Percentiles rank a stretch among this genome's conserved stretches.
Evolutionary conservation across 2,113 vertebrate genomes (phyloP).

Genomic region (Erinaceus europaeus): DNA sequence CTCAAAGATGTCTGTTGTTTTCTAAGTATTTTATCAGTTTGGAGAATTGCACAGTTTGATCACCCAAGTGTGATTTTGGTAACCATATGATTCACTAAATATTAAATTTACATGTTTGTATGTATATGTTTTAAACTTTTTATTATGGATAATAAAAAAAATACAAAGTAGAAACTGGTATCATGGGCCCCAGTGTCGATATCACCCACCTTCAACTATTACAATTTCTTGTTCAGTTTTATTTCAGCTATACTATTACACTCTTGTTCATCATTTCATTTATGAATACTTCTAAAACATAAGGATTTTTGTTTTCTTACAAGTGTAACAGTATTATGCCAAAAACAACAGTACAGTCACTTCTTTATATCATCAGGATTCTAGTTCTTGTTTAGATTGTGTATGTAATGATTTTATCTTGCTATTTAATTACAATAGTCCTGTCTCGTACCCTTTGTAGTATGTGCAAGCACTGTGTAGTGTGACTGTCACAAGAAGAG

Average conservation of each 20-base stretch:
- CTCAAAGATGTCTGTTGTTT: not conserved
- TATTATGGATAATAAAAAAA: conserved; percentile 25
- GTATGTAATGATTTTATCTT: conserved; percentile 28
- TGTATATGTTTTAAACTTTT: not conserved
- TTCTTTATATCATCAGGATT: not conserved
- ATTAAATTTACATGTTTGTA: not conserved
- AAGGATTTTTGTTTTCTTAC: not conserved
- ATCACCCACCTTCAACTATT: not conserved
- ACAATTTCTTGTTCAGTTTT: conserved; percentile 10
- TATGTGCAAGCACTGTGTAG: not conserved
- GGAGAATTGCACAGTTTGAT: not conserved
- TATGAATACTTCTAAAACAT: not conserved
- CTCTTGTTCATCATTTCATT: not conserved
- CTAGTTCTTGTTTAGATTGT: conserved; percentile 1
- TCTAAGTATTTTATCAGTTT: not conserved
- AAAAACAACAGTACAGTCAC: conserved; percentile 1
- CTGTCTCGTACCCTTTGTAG: not conserved
- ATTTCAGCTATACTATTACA: not conserved
- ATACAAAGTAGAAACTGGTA: not conserved
- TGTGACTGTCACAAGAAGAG: not conserved
- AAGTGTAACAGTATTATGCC: not conserved
- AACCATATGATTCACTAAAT: not conserved
- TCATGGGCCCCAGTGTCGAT: not conserved
- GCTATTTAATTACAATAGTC: conserved; percentile 10
- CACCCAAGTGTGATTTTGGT: not conserved